Evolutionary conservation across 2,113 vertebrate species (phyloP).

Genomic region (Myodes glareolus): DNA sequence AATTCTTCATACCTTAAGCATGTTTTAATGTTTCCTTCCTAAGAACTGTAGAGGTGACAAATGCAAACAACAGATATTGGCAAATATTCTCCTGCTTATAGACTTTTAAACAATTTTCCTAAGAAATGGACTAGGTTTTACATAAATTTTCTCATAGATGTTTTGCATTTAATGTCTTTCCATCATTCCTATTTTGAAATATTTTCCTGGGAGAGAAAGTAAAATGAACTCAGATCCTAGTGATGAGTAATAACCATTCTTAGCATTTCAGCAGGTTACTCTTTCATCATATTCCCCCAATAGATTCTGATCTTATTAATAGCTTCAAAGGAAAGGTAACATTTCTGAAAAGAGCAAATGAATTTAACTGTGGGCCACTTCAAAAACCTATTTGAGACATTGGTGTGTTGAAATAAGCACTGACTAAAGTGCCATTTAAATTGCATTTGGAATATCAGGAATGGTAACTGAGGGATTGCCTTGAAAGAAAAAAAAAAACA

Average conservation of each 20-base stretch:
- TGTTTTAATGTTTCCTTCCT: neutral
- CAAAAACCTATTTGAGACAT: conserved; percentile 43
- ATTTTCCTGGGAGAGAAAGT: neutral
- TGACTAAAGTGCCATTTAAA: conserved; percentile 18
- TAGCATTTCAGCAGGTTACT: neutral
- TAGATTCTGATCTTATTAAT: conserved; percentile 38
- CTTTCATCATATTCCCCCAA: neutral
- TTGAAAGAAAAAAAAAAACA: conserved; percentile 8
- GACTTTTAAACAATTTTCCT: neutral
- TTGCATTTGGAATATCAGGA: neutral
- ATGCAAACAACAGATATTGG: neutral
- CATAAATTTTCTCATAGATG: neutral
- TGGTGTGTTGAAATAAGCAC: conserved; percentile 42
- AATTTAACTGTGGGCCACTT: conserved; percentile 37
- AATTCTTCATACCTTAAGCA: neutral
- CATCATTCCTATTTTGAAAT: neutral
- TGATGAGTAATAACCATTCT: neutral
- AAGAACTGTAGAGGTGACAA: neutral
- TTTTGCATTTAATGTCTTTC: conserved; percentile 39
- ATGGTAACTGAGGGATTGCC: neutral
- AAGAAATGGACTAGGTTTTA: conserved; percentile 16
- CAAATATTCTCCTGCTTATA: neutral
- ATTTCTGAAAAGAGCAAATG: conserved; percentile 43
- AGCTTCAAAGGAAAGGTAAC: neutral
- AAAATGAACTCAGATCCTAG: neutral